These are phyloP conservation scores for Himalopsyche kuldschensis DNA, from an alignment of 2,888 invertebrate genomes.

Conservation along the genomic window DNA sequence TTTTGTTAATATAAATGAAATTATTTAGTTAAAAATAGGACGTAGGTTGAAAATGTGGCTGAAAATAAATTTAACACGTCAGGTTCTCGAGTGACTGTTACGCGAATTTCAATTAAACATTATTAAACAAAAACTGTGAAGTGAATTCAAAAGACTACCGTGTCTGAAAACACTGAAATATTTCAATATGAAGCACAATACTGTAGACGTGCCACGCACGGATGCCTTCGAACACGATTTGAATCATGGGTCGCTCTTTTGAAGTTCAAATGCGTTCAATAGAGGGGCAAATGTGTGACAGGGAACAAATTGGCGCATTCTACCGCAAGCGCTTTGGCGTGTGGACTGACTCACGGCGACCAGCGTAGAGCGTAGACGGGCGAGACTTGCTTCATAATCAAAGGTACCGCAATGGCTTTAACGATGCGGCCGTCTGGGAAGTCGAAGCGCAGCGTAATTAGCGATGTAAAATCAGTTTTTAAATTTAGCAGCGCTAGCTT, in stretches of 20 bases:
- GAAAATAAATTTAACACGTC: neutral
- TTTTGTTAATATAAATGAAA: too few relatives aligned
- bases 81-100: neutral
- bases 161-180: neutral
- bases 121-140: neutral
- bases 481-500: too few relatives aligned
- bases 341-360: too few relatives aligned
- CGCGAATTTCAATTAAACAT: neutral
- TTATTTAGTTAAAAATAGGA: neutral
- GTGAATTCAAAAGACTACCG: neutral
- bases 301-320: constrained; percentile 25
- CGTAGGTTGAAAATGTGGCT: neutral
- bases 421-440: too few relatives aligned
- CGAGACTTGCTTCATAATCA: too few relatives aligned
- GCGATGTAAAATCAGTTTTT: too few relatives aligned
- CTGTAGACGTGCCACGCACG: constrained; percentile 16
- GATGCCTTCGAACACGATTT: constrained; percentile 28
- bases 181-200: neutral
- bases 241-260: neutral
- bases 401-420: too few relatives aligned
- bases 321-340: constrained; percentile 5
- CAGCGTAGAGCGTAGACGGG: too few relatives aligned
- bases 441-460: too few relatives aligned
- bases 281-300: constrained; percentile 1
- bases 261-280: constrained; percentile 20